These are phyloP conservation scores for Microctenopoma steveboyesi DNA, from an alignment of 2,797 vertebrate species.

Conservation along the genomic window DNA sequence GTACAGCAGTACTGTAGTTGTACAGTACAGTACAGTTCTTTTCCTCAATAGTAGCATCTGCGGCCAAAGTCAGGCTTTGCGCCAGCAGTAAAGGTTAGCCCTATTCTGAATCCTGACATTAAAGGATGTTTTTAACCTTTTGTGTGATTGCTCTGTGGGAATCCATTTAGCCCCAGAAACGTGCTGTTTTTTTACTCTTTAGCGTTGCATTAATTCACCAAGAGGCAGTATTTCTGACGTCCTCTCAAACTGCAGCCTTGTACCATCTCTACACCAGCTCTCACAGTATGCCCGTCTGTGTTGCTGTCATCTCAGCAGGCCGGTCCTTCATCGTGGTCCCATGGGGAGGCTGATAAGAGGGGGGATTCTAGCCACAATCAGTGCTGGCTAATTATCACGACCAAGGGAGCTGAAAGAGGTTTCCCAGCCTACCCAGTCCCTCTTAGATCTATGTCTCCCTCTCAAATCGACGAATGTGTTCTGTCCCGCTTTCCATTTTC, in stretches of 20 bases:
- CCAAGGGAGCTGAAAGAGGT: constrained; percentile 72
- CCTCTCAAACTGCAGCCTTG: constrained; percentile 11
- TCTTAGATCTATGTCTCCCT: constrained; percentile 30
- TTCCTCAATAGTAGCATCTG: constrained; percentile 16
- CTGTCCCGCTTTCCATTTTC: background rate
- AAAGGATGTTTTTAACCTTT: constrained; percentile 71
- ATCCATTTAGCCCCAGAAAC: constrained; percentile 36
- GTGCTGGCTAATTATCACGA: constrained; percentile 80
- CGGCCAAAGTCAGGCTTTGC: constrained; percentile 13
- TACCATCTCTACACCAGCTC: constrained; percentile 33
- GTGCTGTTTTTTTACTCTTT: constrained; percentile 39
- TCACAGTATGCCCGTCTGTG: constrained; percentile 42
- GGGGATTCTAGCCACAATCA: constrained; percentile 76
- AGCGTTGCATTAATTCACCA: constrained; percentile 44
- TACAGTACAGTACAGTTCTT: constrained; percentile 13
- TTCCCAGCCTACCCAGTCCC: constrained; percentile 46
- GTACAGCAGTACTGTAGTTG: background rate
- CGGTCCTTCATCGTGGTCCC: constrained; percentile 53
- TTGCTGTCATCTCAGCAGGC: constrained; percentile 50
- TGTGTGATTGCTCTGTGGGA: constrained; percentile 30
- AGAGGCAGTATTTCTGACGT: constrained; percentile 22
- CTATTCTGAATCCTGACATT: constrained; percentile 49
- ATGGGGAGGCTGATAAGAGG: constrained; percentile 67
- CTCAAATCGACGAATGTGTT: constrained; percentile 27
- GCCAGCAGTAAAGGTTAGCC: constrained; percentile 58